Base-by-base conservation (phyloP, 2,888 invertebrate species). In the Trachelus iudaicus region DNA sequence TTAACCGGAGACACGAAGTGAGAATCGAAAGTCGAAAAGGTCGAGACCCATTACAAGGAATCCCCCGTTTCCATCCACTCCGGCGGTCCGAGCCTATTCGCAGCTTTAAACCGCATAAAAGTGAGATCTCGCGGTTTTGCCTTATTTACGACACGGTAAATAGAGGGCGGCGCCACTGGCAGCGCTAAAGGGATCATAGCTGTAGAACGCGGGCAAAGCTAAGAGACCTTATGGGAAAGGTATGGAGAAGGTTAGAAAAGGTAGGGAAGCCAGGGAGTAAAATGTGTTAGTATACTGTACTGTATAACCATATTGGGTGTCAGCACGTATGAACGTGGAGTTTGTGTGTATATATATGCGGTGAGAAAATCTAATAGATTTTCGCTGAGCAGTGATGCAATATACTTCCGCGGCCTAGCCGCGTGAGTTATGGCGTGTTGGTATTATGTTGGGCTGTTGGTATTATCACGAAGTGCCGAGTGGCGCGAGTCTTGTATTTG, bases 41-140 rank as follows among this genome's bases (percentile, higher is more conserved):
- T 31, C 33, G 6, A 30, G 35, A 2, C 40, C 13, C 35, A 15
- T 34, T 74, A 31, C 75, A 9, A 9, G 37, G 69, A 74, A 33
- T 30, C 75, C 34, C 13, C 15, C 75, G 34, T 74, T 74, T 34
- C 35, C 69, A 34, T 74, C 75, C 33, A 74, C 35, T 34, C 75
- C 11, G 15, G 69, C 37, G 34, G 31, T 71, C 71, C 71, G 34
- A 71, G 71, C 11, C 34, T 30, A 82, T 83, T 81, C 78, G 81
- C 80, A 81, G 81, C 84, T 85, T 82, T 81, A 86, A 88, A 89
- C 88, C 87, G 85, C 87, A 88, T 89, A 87, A 89, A 89, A 87
- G 85, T 88, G 86, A 79, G 80, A 83, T 84, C 83, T 77, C 80
- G 75, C 76, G 82, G 78, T 84, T 84, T 85, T 83, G 80, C 83